Evolutionary conservation across 1,140 invertebrate species (phyloP).

Genomic region (Conus ventricosus): DNA sequence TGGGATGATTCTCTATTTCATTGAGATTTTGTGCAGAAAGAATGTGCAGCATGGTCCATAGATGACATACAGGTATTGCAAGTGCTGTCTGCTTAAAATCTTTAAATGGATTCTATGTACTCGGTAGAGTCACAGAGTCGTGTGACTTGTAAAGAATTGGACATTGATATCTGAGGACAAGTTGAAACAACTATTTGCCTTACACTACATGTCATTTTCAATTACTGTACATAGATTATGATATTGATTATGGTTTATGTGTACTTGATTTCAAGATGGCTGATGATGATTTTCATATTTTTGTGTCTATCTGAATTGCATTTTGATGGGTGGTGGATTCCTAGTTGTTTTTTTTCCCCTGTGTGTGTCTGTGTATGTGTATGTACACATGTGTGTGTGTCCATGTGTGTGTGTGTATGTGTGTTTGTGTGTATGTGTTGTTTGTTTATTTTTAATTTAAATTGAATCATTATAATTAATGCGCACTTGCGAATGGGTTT

Average conservation of each 20-base stretch:
- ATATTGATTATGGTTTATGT: not conserved
- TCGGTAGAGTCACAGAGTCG: not conserved
- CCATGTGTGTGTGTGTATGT: too few relatives aligned
- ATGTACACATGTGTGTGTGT: too few relatives aligned
- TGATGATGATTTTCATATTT: too few relatives aligned
- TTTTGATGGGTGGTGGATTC: not conserved
- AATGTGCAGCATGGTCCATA: not conserved
- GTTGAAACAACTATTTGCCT: conserved; percentile 11
- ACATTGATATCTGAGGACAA: not conserved
- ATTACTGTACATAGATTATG: not conserved
- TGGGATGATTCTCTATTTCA: not conserved
- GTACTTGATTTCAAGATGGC: not conserved
- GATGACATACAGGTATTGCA: not conserved
- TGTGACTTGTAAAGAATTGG: not conserved
- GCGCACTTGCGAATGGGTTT: not conserved
- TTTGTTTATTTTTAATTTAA: not conserved
- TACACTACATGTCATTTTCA: not conserved
- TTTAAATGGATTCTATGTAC: not conserved
- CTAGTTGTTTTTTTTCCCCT: not conserved
- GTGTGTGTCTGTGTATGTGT: too few relatives aligned
- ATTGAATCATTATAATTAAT: not conserved
- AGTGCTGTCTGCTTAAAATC: not conserved
- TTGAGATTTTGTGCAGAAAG: not conserved
- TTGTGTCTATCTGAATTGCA: too few relatives aligned
- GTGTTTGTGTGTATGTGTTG: not conserved